These are phyloP conservation scores for Monomorium pharaonis DNA, from an alignment of 1,140 invertebrate genomes.

Conservation along the genomic window DNA sequence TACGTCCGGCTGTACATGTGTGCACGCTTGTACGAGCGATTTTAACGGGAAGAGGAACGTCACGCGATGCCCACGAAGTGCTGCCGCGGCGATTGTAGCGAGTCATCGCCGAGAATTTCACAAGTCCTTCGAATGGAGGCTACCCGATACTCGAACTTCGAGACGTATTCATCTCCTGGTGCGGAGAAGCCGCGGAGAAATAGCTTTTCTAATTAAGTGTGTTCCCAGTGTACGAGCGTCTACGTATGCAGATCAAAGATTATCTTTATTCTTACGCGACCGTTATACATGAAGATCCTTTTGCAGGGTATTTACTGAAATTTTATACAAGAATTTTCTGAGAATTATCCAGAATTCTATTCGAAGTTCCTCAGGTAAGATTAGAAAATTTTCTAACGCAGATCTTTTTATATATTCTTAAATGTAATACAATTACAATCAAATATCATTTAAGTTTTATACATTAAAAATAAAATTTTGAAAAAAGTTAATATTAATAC, in stretches of 20 bases:
- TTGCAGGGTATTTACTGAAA: no score
- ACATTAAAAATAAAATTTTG: no score
- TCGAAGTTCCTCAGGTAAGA: no score
- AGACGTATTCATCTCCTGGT: neutral
- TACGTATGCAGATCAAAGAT: neutral
- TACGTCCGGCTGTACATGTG: neutral
- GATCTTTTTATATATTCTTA: no score
- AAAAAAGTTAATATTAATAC: no score
- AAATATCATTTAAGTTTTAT: no score
- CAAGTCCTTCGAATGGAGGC: slow-evolving; percentile 38
- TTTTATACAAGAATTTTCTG: no score
- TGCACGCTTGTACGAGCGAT: slow-evolving; percentile 33
- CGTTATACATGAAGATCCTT: neutral
- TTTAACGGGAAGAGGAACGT: slow-evolving; percentile 40
- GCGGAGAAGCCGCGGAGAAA: neutral
- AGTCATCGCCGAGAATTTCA: slow-evolving; percentile 37
- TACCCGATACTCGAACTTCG: slow-evolving; percentile 15
- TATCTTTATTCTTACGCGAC: neutral
- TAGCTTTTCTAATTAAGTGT: neutral
- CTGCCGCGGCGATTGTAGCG: slow-evolving; percentile 47
- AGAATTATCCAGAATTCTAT: no score
- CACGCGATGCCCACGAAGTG: neutral
- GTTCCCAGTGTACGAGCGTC: neutral
- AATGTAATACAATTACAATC: no score
- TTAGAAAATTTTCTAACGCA: no score